Evolutionary conservation across 1,140 invertebrate species (phyloP).

Genomic region (Brachionus paranguensis): DNA sequence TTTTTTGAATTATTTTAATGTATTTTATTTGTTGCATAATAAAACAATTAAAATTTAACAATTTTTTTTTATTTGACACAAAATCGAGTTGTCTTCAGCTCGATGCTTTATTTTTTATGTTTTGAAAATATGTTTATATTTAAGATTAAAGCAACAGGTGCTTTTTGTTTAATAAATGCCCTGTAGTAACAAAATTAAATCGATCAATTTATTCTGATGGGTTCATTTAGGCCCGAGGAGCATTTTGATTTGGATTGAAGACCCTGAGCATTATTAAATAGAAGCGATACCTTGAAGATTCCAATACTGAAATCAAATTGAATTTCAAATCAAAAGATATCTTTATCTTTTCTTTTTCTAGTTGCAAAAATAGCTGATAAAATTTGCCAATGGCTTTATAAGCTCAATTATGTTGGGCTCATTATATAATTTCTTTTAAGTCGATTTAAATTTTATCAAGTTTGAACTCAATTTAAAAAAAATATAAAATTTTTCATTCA

Average conservation of each 20-base stretch:
- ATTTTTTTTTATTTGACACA: neutral
- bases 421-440: too few species aligned
- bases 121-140: neutral
- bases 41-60: neutral
- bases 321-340: neutral
- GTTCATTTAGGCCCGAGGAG: neutral
- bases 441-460: too few species aligned
- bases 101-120: neutral
- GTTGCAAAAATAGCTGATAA: too few species aligned
- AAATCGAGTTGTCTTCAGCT: neutral
- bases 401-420: too few species aligned
- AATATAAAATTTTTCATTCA: too few species aligned
- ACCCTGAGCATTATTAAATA: neutral
- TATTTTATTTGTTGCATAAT: neutral
- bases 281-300: neutral
- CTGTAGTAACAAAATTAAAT: neutral
- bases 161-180: neutral
- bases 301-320: neutral
- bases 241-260: neutral
- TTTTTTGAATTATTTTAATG: neutral
- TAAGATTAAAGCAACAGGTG: neutral
- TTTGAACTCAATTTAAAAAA: too few species aligned
- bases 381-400: neutral
- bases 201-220: neutral
- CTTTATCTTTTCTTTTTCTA: neutral